These are phyloP conservation scores for Pemphredon lugubris DNA, from an alignment of 2,888 invertebrate species.

Conservation along the genomic window DNA sequence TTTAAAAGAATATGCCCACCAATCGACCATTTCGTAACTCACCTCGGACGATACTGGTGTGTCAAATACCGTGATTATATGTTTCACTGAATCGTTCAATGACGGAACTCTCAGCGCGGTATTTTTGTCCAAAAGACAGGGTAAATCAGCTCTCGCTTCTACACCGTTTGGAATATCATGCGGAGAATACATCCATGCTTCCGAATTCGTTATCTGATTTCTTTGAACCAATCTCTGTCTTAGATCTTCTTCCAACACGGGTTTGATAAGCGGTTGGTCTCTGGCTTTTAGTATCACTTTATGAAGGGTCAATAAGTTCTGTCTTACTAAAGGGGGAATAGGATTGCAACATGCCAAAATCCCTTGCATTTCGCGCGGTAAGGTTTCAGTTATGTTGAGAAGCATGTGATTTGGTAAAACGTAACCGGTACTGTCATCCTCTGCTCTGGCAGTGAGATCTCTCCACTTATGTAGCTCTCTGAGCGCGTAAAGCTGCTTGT, in stretches of 20 bases:
- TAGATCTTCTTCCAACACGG: slow-evolving; percentile 72
- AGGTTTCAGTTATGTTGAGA: slow-evolving; percentile 91
- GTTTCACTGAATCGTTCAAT: slow-evolving; percentile 15
- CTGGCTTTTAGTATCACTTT: slow-evolving; percentile 87
- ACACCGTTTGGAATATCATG: slow-evolving; percentile 74
- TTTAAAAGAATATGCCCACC: not conserved
- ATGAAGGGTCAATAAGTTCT: slow-evolving; percentile 84
- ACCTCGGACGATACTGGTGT: slow-evolving; percentile 64
- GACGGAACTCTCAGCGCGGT: not conserved
- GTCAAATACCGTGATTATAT: slow-evolving; percentile 73
- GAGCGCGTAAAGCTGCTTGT: slow-evolving; percentile 91
- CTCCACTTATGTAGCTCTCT: slow-evolving; percentile 93
- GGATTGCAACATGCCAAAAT: slow-evolving; percentile 96
- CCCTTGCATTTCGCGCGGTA: slow-evolving; percentile 96
- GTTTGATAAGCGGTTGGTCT: slow-evolving; percentile 85
- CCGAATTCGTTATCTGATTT: slow-evolving; percentile 63
- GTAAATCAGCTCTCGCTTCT: slow-evolving; percentile 74
- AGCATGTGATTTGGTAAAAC: slow-evolving; percentile 98
- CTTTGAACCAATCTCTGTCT: slow-evolving; percentile 72
- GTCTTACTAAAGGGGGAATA: slow-evolving; percentile 89
- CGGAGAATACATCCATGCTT: slow-evolving; percentile 71
- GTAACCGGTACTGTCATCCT: slow-evolving; percentile 96
- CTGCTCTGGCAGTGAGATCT: slow-evolving; percentile 89
- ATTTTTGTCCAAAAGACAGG: slow-evolving; percentile 70
- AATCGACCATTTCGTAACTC: not conserved